These are phyloP conservation scores for Coecobrya sp. DNA, from an alignment of 2,888 invertebrate genomes.

Conservation along the genomic window DNA sequence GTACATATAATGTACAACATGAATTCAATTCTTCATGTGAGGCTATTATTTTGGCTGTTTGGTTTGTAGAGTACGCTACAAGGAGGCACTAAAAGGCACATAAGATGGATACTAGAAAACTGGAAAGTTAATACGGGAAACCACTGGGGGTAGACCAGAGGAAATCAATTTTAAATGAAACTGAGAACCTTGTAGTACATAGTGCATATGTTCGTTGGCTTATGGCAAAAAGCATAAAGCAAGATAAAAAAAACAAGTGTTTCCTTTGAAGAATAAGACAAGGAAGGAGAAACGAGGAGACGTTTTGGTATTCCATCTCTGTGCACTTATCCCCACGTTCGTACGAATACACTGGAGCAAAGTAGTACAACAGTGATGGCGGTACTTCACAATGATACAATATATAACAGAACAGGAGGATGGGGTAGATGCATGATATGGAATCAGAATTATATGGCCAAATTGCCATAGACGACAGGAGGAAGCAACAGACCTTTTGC, in stretches of 20 bases:
- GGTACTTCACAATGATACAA: constrained; percentile 25
- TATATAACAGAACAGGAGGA: neutral
- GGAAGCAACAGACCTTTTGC: constrained; percentile 26
- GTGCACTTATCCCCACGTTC: neutral
- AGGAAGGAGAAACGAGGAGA: neutral
- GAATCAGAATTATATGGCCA: constrained; percentile 48
- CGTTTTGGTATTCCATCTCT: constrained; percentile 45
- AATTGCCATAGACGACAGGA: constrained; percentile 29
- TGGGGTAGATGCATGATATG: constrained; percentile 19
- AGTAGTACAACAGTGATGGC: neutral
- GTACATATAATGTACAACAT: neutral
- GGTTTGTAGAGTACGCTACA: constrained; percentile 1
- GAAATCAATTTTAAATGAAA: constrained; percentile 80
- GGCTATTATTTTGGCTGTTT: constrained; percentile 24
- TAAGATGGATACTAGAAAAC: constrained; percentile 72
- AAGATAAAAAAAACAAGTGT: constrained; percentile 71
- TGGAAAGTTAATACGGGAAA: constrained; percentile 76
- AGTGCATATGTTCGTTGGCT: neutral
- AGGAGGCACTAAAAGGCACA: constrained; percentile 32
- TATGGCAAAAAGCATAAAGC: constrained; percentile 48
- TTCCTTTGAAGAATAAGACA: constrained; percentile 50
- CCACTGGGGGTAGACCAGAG: constrained; percentile 75
- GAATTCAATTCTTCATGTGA: constrained; percentile 20
- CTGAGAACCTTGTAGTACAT: constrained; percentile 49
- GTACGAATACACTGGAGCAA: neutral